phyloP scores from a whole-genome alignment of 2,888 invertebrate species.

The Molorchus minor region DNA sequence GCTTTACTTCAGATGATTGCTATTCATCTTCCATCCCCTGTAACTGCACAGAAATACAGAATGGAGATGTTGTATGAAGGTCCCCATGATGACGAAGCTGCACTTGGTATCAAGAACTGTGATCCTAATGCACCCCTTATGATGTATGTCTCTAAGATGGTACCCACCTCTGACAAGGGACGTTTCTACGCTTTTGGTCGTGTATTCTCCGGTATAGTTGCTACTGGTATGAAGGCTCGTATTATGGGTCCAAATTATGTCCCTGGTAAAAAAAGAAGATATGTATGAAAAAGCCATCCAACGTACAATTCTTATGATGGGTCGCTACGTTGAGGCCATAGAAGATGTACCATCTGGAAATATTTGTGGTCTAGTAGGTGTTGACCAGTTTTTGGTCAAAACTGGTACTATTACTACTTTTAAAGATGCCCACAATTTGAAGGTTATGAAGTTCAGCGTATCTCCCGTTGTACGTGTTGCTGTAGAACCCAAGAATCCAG shows the following conservation, averaged over 20 bases:
- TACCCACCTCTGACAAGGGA: conserved; percentile 99
- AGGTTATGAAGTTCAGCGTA: conserved; percentile 99
- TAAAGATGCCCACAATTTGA: conserved; percentile 99
- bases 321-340: conserved; percentile 98
- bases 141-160: conserved; percentile 99
- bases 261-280: conserved; percentile 99
- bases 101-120: conserved; percentile 72
- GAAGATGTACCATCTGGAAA: conserved; percentile 98
- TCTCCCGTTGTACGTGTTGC: conserved; percentile 99
- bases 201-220: conserved; percentile 94
- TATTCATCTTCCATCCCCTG: conserved; percentile 98
- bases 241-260: conserved; percentile 99
- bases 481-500: conserved; percentile 99
- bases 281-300: conserved; percentile 99
- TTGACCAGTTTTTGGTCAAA: conserved; percentile 99
- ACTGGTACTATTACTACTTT: conserved; percentile 99
- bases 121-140: conserved; percentile 97
- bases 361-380: conserved; percentile 99
- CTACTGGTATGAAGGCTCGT: conserved; percentile 92
- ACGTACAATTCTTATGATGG: conserved; percentile 99
- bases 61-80: conserved; percentile 99
- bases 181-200: conserved; percentile 99
- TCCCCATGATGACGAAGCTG: conserved; percentile 93
- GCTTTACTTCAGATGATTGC: conserved; percentile 99
- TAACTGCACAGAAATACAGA: conserved; percentile 98